Evolutionary conservation across 2,797 vertebrate genomes (phyloP).

Genomic region (Loris lydekkerianus): DNA sequence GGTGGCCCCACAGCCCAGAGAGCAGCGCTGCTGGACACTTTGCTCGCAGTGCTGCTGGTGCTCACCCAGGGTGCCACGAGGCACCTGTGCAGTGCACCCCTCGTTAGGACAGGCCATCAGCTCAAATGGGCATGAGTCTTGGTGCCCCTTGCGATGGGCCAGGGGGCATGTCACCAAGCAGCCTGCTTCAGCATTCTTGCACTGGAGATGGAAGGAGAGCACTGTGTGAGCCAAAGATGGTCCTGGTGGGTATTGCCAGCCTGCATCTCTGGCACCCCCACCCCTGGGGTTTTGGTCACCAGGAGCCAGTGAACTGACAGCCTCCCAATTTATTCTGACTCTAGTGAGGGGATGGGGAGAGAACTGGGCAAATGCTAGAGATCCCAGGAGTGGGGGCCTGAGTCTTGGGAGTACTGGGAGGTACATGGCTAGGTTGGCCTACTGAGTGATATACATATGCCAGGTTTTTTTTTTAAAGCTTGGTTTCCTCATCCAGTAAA

Average conservation of each 20-base stretch:
- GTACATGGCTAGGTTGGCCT: neutral
- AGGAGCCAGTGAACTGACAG: neutral
- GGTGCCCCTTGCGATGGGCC: slow-evolving; percentile 90
- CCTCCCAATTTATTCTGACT: neutral
- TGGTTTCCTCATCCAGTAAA: neutral
- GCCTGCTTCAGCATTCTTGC: slow-evolving; percentile 91
- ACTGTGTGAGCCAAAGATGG: neutral
- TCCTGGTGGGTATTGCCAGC: neutral
- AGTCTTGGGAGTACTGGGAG: neutral
- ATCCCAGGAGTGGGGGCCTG: neutral
- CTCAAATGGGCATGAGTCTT: slow-evolving; percentile 89
- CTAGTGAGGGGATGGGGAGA: neutral
- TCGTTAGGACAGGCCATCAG: slow-evolving; percentile 90
- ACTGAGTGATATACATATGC: neutral
- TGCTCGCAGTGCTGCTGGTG: slow-evolving; percentile 90
- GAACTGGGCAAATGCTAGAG: neutral
- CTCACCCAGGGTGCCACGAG: slow-evolving; percentile 89
- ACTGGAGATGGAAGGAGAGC: slow-evolving; percentile 84
- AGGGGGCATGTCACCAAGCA: slow-evolving; percentile 91
- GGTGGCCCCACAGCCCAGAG: slow-evolving; percentile 90
- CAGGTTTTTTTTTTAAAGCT: neutral
- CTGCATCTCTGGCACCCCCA: too few relatives aligned
- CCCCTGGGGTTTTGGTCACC: neutral
- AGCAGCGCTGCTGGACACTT: slow-evolving; percentile 88
- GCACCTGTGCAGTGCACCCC: slow-evolving; percentile 89